Evolutionary conservation across 2,888 invertebrate species (phyloP), one percentile per base, ranked within the genome.

Genomic region (Limenitis camilla): DNA sequence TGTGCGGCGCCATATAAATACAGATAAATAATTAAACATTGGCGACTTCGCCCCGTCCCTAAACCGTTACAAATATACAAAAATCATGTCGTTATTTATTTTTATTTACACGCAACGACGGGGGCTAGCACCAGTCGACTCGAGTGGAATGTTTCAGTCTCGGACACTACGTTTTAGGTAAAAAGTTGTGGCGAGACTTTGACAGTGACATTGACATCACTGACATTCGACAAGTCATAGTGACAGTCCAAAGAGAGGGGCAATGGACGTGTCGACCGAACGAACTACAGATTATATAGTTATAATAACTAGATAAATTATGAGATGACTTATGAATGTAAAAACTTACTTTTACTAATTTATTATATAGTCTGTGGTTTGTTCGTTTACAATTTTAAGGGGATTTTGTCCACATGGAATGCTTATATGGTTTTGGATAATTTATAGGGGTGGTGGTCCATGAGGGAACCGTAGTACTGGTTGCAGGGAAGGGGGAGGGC

Each of bases 381-480:
- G 30, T 8, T 8, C 31, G n/a, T n/a, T n/a, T n/a, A n/a, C n/a
- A n/a, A n/a, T n/a, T n/a, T n/a, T n/a, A n/a, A n/a, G n/a, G n/a
- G n/a, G n/a, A n/a, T n/a, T n/a, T n/a, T n/a, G n/a, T n/a, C n/a
- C n/a, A n/a, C n/a, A n/a, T n/a, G n/a, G n/a, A n/a, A n/a, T n/a
- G n/a, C n/a, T n/a, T n/a, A n/a, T n/a, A n/a, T n/a, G n/a, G n/a
- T n/a, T n/a, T n/a, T n/a, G n/a, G n/a, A n/a, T n/a, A n/a, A 27
- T 30, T 44, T 56, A 60, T n/a, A 60, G 35, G 48, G 98, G 98
- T 53, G 98, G 98, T 44, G 97, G 96, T 60, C 98, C 97, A 75
- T 97, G 93, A 27, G 95, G 94, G 86, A 97, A 98, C 54, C 94
- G 91, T 64, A 98, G 89, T 81, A 96, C 93, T 39, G 98, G 97